A percentile compares a stretch with the other conserved stretches of the same genome.
These are phyloP conservation scores for Drosophila mayri DNA, from an alignment of 1,140 invertebrate species.

Conservation along the genomic window DNA sequence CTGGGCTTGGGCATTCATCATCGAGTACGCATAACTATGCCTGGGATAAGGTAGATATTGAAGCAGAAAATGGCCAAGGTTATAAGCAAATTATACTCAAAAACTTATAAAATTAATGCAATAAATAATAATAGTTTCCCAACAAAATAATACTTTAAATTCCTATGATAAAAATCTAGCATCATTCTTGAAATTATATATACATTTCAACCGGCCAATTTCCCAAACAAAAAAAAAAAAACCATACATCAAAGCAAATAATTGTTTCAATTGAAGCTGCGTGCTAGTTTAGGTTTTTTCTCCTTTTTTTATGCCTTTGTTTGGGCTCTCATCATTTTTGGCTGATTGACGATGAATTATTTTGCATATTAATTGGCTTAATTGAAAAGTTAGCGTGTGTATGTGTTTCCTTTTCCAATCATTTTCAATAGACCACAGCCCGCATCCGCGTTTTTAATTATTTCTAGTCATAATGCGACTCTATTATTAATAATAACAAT, in stretches of 20 bases:
- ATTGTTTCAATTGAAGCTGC: constrained; percentile 20
- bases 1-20: constrained; percentile 56
- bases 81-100: not conserved
- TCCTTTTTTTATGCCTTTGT: not conserved
- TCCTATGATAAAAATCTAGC: not conserved
- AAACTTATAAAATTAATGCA: not conserved
- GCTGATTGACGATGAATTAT: constrained; percentile 32
- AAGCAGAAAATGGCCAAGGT: constrained; percentile 13
- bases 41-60: constrained; percentile 1
- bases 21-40: constrained; percentile 36
- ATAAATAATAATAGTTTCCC: not conserved
- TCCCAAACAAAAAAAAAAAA: not conserved
- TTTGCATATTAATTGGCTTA: constrained; percentile 53
- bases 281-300: not conserved
- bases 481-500: constrained; percentile 66
- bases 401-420: constrained; percentile 48
- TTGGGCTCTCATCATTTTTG: constrained; percentile 26
- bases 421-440: constrained; percentile 51
- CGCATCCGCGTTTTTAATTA: constrained; percentile 60
- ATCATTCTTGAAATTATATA: not conserved
- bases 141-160: not conserved
- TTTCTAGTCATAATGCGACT: constrained; percentile 60
- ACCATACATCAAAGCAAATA: not conserved
- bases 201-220: not conserved
- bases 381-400: constrained; percentile 36